These are phyloP conservation scores for Macrotis lagotis DNA, from an alignment of 2,113 vertebrate genomes.

Conservation along the genomic window DNA sequence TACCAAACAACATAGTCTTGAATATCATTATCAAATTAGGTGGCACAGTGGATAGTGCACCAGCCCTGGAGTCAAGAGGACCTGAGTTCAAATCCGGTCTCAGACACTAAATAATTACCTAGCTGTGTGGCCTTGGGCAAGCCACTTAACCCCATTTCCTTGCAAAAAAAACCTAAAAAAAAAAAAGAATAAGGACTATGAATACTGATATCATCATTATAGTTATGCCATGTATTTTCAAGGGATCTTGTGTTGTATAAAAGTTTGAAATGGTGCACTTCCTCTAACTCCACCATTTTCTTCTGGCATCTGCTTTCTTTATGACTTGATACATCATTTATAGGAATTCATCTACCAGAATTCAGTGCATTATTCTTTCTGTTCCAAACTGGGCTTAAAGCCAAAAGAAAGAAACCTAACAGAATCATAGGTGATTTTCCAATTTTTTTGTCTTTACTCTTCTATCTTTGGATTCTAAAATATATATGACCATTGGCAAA, in stretches of 20 bases:
- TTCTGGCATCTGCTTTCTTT: neutral
- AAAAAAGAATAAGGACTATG: neutral
- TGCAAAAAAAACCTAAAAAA: too few species aligned
- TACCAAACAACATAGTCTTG: neutral
- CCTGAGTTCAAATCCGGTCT: too few species aligned
- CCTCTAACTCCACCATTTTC: neutral
- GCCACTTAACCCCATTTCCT: too few species aligned
- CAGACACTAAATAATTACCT: too few species aligned
- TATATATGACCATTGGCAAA: constrained; percentile 51
- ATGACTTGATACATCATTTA: constrained; percentile 5
- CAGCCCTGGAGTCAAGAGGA: too few species aligned
- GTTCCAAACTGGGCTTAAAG: constrained; percentile 47
- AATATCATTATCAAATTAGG: constrained; percentile 20
- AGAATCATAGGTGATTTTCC: constrained; percentile 44
- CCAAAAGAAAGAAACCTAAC: constrained; percentile 62
- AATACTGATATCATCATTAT: neutral
- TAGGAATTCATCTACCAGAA: constrained; percentile 10
- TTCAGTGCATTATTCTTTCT: constrained; percentile 9
- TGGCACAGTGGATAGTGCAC: too few species aligned
- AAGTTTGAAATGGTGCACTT: neutral
- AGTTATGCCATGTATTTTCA: neutral
- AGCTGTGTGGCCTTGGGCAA: too few species aligned
- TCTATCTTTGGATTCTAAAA: constrained; percentile 48
- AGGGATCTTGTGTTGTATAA: neutral
- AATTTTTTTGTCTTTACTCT: constrained; percentile 35